These are phyloP conservation scores for Strix aluco DNA, from an alignment of 2,113 vertebrate species.

Conservation along the genomic window DNA sequence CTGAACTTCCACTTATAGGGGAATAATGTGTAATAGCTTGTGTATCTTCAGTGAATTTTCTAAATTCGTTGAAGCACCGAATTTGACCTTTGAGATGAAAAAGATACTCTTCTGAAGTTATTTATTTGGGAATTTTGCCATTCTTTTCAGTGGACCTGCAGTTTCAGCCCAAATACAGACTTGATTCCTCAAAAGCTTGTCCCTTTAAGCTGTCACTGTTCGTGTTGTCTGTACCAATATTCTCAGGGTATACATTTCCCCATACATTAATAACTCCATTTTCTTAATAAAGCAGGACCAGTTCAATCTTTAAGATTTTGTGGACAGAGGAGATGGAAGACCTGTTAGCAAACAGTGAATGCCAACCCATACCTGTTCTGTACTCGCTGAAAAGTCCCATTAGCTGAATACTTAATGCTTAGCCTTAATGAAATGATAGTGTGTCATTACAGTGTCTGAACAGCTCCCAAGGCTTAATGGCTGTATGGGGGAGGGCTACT, in stretches of 20 bases:
- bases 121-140: neutral
- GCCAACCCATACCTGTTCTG: neutral
- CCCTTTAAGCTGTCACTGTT: neutral
- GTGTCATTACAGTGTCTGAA: neutral
- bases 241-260: neutral
- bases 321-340: neutral
- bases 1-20: neutral
- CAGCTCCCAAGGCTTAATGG: neutral
- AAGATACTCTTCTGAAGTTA: neutral
- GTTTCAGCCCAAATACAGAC: neutral
- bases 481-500: neutral
- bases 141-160: neutral
- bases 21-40: neutral
- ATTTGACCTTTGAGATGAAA: neutral
- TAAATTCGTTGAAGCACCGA: neutral
- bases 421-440: neutral
- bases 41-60: neutral
- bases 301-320: neutral
- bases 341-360: neutral
- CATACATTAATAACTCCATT: neutral
- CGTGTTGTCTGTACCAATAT: neutral
- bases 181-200: neutral
- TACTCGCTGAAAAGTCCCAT: fast-evolving
- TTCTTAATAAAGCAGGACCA: neutral
- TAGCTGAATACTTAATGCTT: neutral